Evolutionary conservation across 2,888 invertebrate genomes (phyloP).

Genomic region (Eilema caniola): DNA sequence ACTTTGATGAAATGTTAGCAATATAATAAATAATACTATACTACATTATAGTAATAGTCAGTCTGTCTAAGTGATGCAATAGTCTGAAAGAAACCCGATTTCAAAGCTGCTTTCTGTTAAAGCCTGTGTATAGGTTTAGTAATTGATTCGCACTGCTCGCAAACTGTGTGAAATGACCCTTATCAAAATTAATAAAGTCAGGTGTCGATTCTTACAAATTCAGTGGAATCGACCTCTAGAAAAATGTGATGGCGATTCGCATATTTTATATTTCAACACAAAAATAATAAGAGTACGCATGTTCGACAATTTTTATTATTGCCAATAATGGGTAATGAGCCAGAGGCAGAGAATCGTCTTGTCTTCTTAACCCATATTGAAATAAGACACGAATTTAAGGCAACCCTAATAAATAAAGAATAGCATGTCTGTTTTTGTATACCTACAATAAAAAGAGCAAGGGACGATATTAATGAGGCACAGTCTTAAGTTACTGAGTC

Average conservation of each 20-base stretch:
- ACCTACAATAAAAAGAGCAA: no score
- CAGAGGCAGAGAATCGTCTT: not conserved
- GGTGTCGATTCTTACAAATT: no score
- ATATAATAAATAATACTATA: constrained; percentile 23
- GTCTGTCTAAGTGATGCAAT: constrained; percentile 10
- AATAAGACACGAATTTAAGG: not conserved
- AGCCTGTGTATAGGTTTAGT: not conserved
- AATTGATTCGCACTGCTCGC: not conserved
- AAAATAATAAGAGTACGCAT: not conserved
- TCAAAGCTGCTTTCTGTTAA: not conserved
- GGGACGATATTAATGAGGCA: no score
- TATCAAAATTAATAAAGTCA: no score
- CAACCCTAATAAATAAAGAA: not conserved
- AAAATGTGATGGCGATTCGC: not conserved
- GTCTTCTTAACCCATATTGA: not conserved
- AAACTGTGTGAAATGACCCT: not conserved
- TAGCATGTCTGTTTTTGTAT: no score
- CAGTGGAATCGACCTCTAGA: not conserved
- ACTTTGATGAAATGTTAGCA: constrained; percentile 34
- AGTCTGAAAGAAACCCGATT: not conserved
- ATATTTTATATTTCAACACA: not conserved
- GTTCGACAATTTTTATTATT: not conserved
- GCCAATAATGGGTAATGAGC: not conserved
- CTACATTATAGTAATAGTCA: not conserved
- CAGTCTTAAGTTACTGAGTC: no score